Percentiles rank a stretch among this genome's conserved stretches.
Conservation (phyloP, 2,888 invertebrate genomes). For the Platycheirus albimanus region DNA sequence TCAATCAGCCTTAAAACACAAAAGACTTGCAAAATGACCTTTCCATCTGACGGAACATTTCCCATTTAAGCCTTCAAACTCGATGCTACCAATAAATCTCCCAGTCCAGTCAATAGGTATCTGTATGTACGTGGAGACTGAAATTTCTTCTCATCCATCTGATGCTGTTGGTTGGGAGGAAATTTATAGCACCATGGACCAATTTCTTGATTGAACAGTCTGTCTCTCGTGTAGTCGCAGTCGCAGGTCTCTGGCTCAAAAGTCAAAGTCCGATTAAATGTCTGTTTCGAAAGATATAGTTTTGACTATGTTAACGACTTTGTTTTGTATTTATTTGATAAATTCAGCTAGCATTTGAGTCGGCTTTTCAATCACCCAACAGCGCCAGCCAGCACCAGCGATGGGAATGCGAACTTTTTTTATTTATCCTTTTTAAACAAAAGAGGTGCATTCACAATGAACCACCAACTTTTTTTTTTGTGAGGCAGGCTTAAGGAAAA, state of each 20-base stretch:
- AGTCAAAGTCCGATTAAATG: constrained; percentile 59
- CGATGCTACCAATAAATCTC: constrained; percentile 40
- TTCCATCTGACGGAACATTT: constrained; percentile 38
- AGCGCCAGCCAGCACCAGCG: not conserved
- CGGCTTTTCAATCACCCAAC: constrained; percentile 52
- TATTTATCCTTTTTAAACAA: constrained; percentile 57
- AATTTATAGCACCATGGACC: constrained; percentile 33
- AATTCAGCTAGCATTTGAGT: constrained; percentile 40
- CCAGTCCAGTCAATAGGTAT: not conserved
- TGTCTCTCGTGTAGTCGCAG: too few species aligned
- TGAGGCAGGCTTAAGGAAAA: constrained; percentile 8
- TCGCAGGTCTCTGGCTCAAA: constrained; percentile 19
- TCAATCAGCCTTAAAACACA: constrained; percentile 29
- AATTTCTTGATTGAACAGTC: constrained; percentile 47
- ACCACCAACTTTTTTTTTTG: constrained; percentile 6
- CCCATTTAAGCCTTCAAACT: constrained; percentile 6
- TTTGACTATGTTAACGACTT: constrained; percentile 50
- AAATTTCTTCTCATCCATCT: constrained; percentile 40
- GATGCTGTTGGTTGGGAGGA: not conserved
- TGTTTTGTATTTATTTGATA: constrained; percentile 44
- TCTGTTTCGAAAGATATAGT: constrained; percentile 4
- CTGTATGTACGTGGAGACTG: not conserved
- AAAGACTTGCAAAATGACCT: constrained; percentile 34
- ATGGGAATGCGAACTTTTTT: constrained; percentile 33
- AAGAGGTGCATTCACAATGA: constrained; percentile 51